phyloP scores from a whole-genome alignment of 2,113 vertebrate species.

The Turdus rufiventris region DNA sequence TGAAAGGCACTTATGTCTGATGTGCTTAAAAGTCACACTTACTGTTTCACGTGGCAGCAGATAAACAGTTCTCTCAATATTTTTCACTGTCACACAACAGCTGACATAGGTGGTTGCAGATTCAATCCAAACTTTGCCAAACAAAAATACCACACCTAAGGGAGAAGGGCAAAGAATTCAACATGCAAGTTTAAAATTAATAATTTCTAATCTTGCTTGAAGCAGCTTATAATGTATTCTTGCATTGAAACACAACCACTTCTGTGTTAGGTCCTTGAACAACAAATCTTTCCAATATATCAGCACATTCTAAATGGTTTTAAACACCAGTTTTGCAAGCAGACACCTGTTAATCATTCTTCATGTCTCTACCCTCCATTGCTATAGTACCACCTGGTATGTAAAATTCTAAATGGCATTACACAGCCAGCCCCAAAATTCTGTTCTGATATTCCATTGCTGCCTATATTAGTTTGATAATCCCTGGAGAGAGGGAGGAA shows the following conservation, averaged over 20 bases:
- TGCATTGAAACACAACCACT: not conserved
- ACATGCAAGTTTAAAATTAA: not conserved
- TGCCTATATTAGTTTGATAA: not conserved
- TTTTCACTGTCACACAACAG: constrained; percentile 92
- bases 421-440: not conserved
- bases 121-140: constrained; percentile 97
- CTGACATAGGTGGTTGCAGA: constrained; percentile 85
- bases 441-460: not conserved
- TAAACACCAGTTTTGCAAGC: not conserved
- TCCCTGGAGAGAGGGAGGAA: not conserved
- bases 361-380: not conserved
- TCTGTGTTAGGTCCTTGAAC: not conserved
- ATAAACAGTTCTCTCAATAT: constrained; percentile 92
- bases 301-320: not conserved
- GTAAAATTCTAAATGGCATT: constrained; percentile 3
- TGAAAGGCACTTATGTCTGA: constrained; percentile 40
- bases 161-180: not conserved
- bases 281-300: not conserved
- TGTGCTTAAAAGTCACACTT: constrained; percentile 32
- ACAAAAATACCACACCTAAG: constrained; percentile 92
- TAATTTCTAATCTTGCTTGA: not conserved
- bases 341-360: not conserved
- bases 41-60: constrained; percentile 91
- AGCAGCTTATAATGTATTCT: not conserved
- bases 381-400: not conserved